These are phyloP conservation scores for Metaphire vulgaris DNA, from an alignment of 1,140 invertebrate species.

Conservation along the genomic window DNA sequence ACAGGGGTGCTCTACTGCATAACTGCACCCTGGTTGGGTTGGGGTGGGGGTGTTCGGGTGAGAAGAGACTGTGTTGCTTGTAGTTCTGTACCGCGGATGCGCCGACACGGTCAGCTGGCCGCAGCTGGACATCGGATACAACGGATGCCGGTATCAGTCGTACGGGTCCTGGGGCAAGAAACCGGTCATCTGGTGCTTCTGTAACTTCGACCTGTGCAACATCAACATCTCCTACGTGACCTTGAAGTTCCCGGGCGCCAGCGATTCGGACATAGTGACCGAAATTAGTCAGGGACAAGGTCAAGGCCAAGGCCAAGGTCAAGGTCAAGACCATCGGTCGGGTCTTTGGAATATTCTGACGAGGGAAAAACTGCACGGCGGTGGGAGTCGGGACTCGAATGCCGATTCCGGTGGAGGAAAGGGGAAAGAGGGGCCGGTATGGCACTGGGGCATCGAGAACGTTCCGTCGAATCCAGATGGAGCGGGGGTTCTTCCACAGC, in stretches of 20 bases:
- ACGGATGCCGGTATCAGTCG: slow-evolving; percentile 15
- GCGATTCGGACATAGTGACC: neutral
- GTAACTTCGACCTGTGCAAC: slow-evolving; percentile 15
- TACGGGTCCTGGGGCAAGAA: slow-evolving; percentile 14
- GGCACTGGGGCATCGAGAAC: neutral
- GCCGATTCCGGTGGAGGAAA: neutral
- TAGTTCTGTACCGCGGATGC: slow-evolving; percentile 17
- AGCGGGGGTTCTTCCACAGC: neutral
- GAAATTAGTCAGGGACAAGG: neutral
- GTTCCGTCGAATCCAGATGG: neutral
- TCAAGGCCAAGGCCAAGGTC: neutral
- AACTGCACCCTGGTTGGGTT: no score
- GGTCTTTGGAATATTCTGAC: neutral
- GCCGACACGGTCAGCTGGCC: slow-evolving; percentile 16
- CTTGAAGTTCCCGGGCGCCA: neutral
- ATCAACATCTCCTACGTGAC: slow-evolving; percentile 22
- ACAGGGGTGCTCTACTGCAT: no score
- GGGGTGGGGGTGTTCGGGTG: no score
- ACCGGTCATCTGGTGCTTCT: slow-evolving; percentile 20
- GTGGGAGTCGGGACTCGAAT: neutral
- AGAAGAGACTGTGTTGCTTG: no score
- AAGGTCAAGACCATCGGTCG: neutral
- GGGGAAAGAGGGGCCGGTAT: no score
- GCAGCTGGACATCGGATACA: slow-evolving; percentile 12
- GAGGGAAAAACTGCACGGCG: neutral